Conservation (phyloP, 2,797 vertebrate species). For the Rhinatrema bivittatum region DNA sequence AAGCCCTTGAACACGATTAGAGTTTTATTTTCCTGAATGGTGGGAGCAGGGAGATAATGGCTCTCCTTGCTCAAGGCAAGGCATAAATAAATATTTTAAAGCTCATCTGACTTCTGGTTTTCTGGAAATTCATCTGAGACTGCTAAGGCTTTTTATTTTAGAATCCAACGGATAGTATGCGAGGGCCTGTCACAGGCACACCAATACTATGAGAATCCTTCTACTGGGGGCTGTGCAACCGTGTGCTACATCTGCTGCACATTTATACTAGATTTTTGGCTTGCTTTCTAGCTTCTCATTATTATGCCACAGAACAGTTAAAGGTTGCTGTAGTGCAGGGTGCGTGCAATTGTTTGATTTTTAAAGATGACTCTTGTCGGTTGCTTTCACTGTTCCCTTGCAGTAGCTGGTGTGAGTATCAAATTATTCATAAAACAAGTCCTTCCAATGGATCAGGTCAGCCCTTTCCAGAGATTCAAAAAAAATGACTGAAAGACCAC, state of each 20-base stretch:
- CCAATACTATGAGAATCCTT: slow-evolving; percentile 23
- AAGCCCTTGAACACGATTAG: slow-evolving; percentile 15
- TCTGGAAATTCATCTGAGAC: slow-evolving; percentile 30
- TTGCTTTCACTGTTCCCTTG: slow-evolving; percentile 1
- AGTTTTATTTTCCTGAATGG: slow-evolving; percentile 12
- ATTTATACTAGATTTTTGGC: slow-evolving; percentile 11
- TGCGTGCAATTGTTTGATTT: slow-evolving; percentile 3
- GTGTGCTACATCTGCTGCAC: slow-evolving; percentile 24
- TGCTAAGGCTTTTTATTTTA: slow-evolving; percentile 30
- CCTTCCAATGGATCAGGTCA: slow-evolving; percentile 9
- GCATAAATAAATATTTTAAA: slow-evolving; percentile 44
- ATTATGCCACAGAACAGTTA: slow-evolving; percentile 8
- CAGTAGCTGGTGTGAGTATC: not conserved
- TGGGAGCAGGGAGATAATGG: slow-evolving; percentile 14
- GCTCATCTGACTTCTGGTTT: slow-evolving; percentile 39
- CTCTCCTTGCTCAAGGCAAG: slow-evolving; percentile 32
- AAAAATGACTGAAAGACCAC: slow-evolving; percentile 17
- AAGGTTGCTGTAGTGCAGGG: not conserved
- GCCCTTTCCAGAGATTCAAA: not conserved
- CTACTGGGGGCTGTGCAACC: slow-evolving; percentile 31
- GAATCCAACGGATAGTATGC: slow-evolving; percentile 37
- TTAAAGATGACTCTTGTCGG: not conserved
- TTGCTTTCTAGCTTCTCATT: slow-evolving; percentile 6
- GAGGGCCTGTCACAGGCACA: slow-evolving; percentile 32
- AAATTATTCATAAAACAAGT: not conserved